Conservation (phyloP, 2,888 invertebrate species). For the Cabera pusaria region DNA sequence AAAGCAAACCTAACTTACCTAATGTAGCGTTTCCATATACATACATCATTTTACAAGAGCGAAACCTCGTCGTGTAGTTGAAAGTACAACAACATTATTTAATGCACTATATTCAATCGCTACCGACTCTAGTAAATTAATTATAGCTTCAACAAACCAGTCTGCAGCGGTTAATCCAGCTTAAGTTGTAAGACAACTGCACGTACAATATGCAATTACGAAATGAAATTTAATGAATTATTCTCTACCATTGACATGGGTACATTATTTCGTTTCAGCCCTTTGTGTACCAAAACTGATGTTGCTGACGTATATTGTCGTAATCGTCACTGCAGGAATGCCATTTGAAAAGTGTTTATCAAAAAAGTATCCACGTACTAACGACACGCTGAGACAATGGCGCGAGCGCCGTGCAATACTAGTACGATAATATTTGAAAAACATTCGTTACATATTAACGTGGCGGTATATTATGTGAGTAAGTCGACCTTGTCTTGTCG, state of each 20-base stretch:
- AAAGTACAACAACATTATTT: constrained; percentile 3
- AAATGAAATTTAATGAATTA: constrained; percentile 20
- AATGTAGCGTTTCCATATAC: constrained; percentile 10
- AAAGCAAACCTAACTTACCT: not conserved
- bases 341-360: constrained; percentile 51
- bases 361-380: constrained; percentile 43
- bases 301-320: constrained; percentile 43
- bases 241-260: no score
- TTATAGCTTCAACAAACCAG: constrained; percentile 21
- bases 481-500: no score
- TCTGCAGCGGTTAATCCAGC: constrained; percentile 9
- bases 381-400: constrained; percentile 57
- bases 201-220: constrained; percentile 7
- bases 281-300: constrained; percentile 38
- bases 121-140: constrained; percentile 17
- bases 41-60: no score
- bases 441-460: constrained; percentile 17
- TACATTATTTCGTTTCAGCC: not conserved
- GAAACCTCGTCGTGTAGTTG: constrained; percentile 2
- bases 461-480: no score
- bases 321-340: constrained; percentile 42
- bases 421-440: constrained; percentile 46
- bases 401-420: constrained; percentile 25
- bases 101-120: constrained; percentile 13
- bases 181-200: constrained; percentile 2